These are phyloP conservation scores for Drosophila athabasca DNA, from an alignment of 1,140 invertebrate genomes.

Conservation along the genomic window DNA sequence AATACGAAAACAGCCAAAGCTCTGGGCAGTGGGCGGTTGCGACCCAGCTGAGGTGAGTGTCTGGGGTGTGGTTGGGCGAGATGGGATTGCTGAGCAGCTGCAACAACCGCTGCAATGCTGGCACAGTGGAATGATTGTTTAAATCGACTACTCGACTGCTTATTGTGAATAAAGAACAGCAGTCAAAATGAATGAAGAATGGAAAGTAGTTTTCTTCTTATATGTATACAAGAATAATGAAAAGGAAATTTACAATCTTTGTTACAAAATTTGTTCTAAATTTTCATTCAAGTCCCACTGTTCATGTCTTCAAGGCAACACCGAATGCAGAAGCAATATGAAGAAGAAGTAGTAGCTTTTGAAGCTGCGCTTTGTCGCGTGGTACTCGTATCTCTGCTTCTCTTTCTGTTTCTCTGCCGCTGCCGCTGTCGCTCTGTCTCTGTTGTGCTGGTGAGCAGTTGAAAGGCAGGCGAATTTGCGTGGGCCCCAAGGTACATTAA, in stretches of 20 bases:
- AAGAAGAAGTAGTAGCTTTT: conserved; percentile 25
- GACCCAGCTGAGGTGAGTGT: conserved; percentile 43
- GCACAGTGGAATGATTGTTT: conserved; percentile 18
- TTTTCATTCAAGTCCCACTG: neutral
- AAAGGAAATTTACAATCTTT: no score
- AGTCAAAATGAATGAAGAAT: no score
- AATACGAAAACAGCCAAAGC: conserved; percentile 59
- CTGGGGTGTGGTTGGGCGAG: conserved; percentile 48
- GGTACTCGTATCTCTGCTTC: conserved; percentile 6
- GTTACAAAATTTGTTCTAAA: no score
- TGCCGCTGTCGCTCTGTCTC: neutral
- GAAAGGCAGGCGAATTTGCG: conserved; percentile 34
- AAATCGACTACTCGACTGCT: neutral
- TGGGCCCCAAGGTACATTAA: conserved; percentile 41
- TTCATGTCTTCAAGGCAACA: conserved; percentile 4
- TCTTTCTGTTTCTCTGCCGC: conserved; percentile 9
- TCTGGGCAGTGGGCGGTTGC: conserved; percentile 59
- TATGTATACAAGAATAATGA: no score
- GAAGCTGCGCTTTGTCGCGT: conserved; percentile 45
- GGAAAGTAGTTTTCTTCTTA: no score
- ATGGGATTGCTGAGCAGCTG: conserved; percentile 60
- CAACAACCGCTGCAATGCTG: conserved; percentile 41
- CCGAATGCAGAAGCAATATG: conserved; percentile 19
- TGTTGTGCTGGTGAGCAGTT: neutral
- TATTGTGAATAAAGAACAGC: no score